Evolutionary conservation across 2,797 vertebrate genomes (phyloP), one percentile per base, ranked within the genome.

Genomic region (Leucoraja ocellata): DNA sequence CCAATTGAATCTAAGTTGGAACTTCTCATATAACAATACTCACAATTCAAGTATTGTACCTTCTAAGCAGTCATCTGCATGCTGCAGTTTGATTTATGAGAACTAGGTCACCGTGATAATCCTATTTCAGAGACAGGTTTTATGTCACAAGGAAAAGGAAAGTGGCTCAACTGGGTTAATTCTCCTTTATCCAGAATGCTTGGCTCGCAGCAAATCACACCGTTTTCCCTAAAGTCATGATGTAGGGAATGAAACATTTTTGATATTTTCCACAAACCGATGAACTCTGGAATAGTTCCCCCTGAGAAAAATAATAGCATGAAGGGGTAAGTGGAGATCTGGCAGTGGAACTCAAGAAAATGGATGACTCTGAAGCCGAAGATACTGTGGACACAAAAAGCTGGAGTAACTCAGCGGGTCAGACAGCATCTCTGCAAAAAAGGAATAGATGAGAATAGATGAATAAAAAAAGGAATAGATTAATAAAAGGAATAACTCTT

Each of bases 31-130:
- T 92, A 76, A 76, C 36, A 23, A 76, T 14, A 54, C 68, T 76
- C 76, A 76, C 90, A 92, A 92, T 74, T 92, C 21, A 74, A n/a
- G 68, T 74, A 92, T 76, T 92, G 46, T 76, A 92, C 18, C 88
- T 23, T 36, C 23, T 39, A 46, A 91, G 65, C 46, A 18, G 10
- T 90, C 68, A 65, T 21, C 18, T 23, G 65, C 88, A 11, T 25
- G 18, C 36, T 7, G 36, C 71, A 54, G 13, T 91, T 74, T 54
- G n/a, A 76, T 74, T 92, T 92, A 36, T 76, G 68, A 92, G 71
- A 92, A 76, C 9, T 76, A 76, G 71, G 90, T 76, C 90, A 92
- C 71, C 39, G 76, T 74, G 90, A 39, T 28, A 76, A 54, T n/a
- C 90, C 76, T 39, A 92, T n/a, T 92, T 25, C 10, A 16, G 21